Base-by-base conservation (phyloP, 2,113 vertebrate species). In the Poecilia latipinna region DNA sequence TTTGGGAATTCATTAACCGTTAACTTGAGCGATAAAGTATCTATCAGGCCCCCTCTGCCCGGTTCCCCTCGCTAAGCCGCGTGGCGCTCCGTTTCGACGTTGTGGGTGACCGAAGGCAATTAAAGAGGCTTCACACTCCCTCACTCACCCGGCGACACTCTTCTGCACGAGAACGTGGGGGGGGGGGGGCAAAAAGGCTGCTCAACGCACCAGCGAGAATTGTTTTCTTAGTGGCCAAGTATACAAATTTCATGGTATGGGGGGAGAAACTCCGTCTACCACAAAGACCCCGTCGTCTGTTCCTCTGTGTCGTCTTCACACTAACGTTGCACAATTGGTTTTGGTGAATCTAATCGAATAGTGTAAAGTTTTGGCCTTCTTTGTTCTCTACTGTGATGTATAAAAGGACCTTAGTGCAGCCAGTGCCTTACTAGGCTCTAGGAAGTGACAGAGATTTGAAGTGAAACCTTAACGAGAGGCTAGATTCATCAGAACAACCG, bases 1-100 rank as follows among this genome's bases (percentile, higher is more conserved):
- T 94, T 86, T 93, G 91, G 94, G 93, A 94, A 94, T 94, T 94
- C 92, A 95, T 94, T 94, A 95, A 93, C 90, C 86, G 88, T 94
- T 93, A 93, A 93, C 93, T 93, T 90, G 87, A 82, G 80, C 72
- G 93, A 93, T 94, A 94, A 94, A 94, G 94, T 94, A 93, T 95
- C 93, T 94, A 94, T 94, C 94, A 93, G 89, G 82, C 87, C 90
- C 48, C 48, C 85, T 88, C 79, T 86, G 90, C 90, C 90, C 83
- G 89, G 90, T 76, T 89, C 86, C 92, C 86, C 86, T 88, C 91
- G 88, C 91, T 93, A 91, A 93, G 92, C 94, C 74, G 88, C 84
- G 81, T 90, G 90, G 90, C 83, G 78, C 85, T 74, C 86, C 78
- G 76, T 90, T 93, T 93, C 81, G 72, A 83, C 88, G 86, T 91